These are phyloP conservation scores for Aspidoscelis tigris DNA, from an alignment of 2,113 vertebrate genomes.

Conservation along the genomic window DNA sequence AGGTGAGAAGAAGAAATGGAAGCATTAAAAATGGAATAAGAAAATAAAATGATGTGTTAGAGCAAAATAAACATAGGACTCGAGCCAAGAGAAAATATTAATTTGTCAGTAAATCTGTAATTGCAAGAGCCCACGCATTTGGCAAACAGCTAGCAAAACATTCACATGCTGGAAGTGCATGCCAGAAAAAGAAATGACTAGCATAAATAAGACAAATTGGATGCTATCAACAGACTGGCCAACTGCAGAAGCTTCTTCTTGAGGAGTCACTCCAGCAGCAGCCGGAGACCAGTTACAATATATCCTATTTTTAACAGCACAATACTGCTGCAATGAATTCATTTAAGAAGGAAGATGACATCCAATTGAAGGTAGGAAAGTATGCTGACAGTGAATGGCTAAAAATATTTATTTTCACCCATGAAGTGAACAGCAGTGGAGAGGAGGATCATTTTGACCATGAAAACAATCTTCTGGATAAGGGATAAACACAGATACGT, in stretches of 20 bases:
- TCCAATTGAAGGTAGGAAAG: not conserved
- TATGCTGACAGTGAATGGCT: not conserved
- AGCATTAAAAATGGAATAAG: conserved; percentile 37
- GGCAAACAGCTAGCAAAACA: conserved; percentile 57
- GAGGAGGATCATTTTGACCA: not conserved
- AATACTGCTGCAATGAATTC: conserved; percentile 20
- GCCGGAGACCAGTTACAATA: conserved; percentile 1
- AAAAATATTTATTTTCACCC: not conserved
- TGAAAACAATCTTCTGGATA: not conserved
- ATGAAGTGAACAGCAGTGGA: not conserved
- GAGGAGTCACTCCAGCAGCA: conserved; percentile 12
- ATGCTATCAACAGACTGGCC: conserved; percentile 46
- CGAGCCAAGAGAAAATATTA: conserved; percentile 64
- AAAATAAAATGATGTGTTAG: conserved; percentile 44
- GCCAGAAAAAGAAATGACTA: conserved; percentile 55
- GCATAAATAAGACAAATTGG: conserved; percentile 64
- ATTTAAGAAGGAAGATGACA: not conserved
- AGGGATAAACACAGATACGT: not conserved
- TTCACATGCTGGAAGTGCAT: conserved; percentile 50
- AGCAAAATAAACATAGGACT: conserved; percentile 62
- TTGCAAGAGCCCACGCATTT: conserved; percentile 56
- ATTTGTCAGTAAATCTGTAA: conserved; percentile 67
- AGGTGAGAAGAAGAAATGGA: conserved; percentile 38
- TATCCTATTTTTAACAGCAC: conserved; percentile 20
- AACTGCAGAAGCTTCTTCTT: conserved; percentile 29